These are phyloP conservation scores for Coenonympha arcania DNA, from an alignment of 2,888 invertebrate genomes.

Conservation along the genomic window DNA sequence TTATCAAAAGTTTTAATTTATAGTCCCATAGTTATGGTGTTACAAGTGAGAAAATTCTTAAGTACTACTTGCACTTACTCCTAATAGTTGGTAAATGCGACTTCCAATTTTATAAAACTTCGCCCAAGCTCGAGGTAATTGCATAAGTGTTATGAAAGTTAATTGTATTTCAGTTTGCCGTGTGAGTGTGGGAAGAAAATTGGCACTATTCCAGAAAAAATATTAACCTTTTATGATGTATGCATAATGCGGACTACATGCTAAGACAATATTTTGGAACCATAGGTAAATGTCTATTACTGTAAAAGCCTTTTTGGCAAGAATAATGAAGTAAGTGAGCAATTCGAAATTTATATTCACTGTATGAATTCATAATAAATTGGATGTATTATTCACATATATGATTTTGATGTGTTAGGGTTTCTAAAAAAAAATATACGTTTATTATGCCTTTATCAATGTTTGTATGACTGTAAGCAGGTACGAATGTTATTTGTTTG, in stretches of 20 bases:
- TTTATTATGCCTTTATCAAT: too few species aligned
- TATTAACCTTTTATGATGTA: slow-evolving; percentile 19
- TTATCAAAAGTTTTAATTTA: slow-evolving; percentile 8
- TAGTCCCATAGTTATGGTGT: slow-evolving; percentile 10
- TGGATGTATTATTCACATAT: too few species aligned
- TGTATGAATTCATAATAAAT: too few species aligned
- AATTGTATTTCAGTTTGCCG: slow-evolving; percentile 24
- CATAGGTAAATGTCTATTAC: not conserved
- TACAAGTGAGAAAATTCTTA: slow-evolving; percentile 14
- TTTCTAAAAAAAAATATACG: too few species aligned
- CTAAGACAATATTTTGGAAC: not conserved
- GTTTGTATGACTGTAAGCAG: too few species aligned
- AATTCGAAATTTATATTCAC: too few species aligned
- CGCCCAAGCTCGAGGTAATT: slow-evolving; percentile 19
- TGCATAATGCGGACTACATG: not conserved
- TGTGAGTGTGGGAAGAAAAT: slow-evolving; percentile 20
- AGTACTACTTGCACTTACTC: too few species aligned
- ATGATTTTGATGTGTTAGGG: too few species aligned
- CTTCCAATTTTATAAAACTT: slow-evolving; percentile 21
- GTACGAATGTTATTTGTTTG: too few species aligned
- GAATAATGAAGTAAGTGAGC: too few species aligned
- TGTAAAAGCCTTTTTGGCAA: not conserved
- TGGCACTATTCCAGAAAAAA: slow-evolving; percentile 25
- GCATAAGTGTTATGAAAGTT: slow-evolving; percentile 25
- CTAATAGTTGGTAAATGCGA: slow-evolving; percentile 13